These are phyloP conservation scores for Chelonia mydas DNA, from an alignment of 2,797 vertebrate species.

Conservation along the genomic window DNA sequence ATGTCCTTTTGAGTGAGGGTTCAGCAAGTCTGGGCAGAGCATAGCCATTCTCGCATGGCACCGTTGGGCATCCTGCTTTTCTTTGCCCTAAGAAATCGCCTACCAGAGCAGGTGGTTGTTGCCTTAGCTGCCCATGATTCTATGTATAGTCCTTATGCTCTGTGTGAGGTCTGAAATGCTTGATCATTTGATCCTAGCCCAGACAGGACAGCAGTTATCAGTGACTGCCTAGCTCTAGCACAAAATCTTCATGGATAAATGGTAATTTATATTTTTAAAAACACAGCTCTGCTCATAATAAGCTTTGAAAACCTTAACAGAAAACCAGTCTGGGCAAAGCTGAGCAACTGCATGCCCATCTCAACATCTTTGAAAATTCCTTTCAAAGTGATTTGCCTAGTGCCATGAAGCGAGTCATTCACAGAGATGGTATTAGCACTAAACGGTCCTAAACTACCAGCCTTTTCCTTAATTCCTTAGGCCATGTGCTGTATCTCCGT, in stretches of 20 bases:
- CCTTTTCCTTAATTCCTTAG: background rate
- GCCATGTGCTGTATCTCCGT: background rate
- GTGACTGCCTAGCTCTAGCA: background rate
- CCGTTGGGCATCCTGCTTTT: background rate
- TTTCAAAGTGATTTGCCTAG: background rate
- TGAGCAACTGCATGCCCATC: background rate
- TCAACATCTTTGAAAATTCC: background rate
- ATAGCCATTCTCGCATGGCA: background rate
- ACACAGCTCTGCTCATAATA: background rate
- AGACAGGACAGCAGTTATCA: background rate
- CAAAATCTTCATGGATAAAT: background rate
- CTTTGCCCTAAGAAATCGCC: background rate
- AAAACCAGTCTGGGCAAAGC: background rate
- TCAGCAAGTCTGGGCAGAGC: background rate
- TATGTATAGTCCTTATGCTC: background rate
- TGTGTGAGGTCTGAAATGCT: background rate
- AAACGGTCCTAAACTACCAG: background rate
- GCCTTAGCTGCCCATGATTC: background rate
- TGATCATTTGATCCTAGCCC: background rate
- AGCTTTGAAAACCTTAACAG: background rate
- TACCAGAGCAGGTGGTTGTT: background rate
- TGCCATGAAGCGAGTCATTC: background rate
- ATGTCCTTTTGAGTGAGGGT: rapidly evolving
- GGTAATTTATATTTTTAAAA: constrained; percentile 13
- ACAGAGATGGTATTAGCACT: background rate